Evolutionary conservation across 2,888 invertebrate species (phyloP), one percentile per base, ranked within the genome.

Genomic region (Blomia tropicalis): DNA sequence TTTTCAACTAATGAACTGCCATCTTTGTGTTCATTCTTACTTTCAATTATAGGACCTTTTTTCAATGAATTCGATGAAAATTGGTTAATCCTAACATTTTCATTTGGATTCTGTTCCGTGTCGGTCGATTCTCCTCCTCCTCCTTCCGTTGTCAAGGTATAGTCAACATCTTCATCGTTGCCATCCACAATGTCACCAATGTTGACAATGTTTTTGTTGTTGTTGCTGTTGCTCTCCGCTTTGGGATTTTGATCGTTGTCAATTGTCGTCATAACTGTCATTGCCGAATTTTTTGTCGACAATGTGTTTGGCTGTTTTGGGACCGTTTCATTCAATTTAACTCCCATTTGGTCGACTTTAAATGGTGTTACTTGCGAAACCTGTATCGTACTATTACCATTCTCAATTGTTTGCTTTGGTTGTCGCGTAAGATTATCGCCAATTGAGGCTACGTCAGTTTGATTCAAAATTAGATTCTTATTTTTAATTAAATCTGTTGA

Each of bases 121-220:
- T 47, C 51, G n/a, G 51, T 25, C 51, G 51, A 47, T 7, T 47
- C 51, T 14, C n/a, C 41, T 41, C n/a, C 41, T 41, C 41, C n/a
- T 41, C 41, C 14, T 14, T n/a, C n/a, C 41, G 41, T 41, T 41
- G 41, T 41, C 14, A 41, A n/a, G 14, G 41, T 14, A 41, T 41
- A 17, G 41, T 14, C n/a, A n/a, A 14, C 41, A n/a, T 41, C 41
- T 17, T 41, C n/a, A 41, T n/a, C 41, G 41, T n/a, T 41, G 14
- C 41, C 14, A 41, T 41, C n/a, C 14, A n/a, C 41, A 41, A 17
- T 41, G 41, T 41, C 41, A 41, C n/a, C 41, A n/a, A 41, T n/a
- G n/a, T n/a, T n/a, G n/a, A n/a, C n/a, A n/a, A n/a, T n/a, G n/a
- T n/a, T n/a, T n/a, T n/a, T n/a, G n/a, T n/a, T n/a, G n/a, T n/a